These are phyloP conservation scores for Drosophila neotestacea DNA, from an alignment of 2,888 invertebrate species.

Conservation along the genomic window DNA sequence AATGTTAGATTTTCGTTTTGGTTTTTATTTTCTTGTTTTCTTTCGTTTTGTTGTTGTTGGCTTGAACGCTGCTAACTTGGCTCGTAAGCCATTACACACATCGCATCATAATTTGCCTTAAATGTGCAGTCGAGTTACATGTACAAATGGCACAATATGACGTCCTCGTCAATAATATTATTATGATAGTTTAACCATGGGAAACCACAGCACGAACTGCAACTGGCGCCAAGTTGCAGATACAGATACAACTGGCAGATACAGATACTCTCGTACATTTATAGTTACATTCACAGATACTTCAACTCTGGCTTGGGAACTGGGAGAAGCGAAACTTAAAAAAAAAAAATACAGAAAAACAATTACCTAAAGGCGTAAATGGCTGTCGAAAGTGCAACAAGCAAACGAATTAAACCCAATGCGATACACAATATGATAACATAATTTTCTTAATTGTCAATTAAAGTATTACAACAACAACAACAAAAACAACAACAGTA, in stretches of 20 bases:
- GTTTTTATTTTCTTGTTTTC: slow-evolving; percentile 12
- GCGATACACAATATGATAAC: slow-evolving; percentile 46
- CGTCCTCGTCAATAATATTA: slow-evolving; percentile 24
- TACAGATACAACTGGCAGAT: slow-evolving; percentile 7
- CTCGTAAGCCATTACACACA: slow-evolving; percentile 29
- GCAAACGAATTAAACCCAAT: slow-evolving; percentile 35
- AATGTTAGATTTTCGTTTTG: slow-evolving; percentile 44
- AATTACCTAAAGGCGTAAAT: slow-evolving; percentile 53
- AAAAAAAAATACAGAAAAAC: slow-evolving; percentile 14
- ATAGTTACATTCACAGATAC: slow-evolving; percentile 7
- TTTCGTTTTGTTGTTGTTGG: slow-evolving; percentile 15
- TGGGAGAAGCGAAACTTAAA: neutral
- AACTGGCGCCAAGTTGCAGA: slow-evolving; percentile 35
- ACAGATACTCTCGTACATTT: slow-evolving; percentile 2
- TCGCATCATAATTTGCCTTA: slow-evolving; percentile 67
- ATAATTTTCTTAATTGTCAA: slow-evolving; percentile 58
- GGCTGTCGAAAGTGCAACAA: slow-evolving; percentile 37
- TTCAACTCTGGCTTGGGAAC: slow-evolving; percentile 3
- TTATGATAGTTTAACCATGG: slow-evolving; percentile 33
- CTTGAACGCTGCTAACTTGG: slow-evolving; percentile 44
- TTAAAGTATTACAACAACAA: slow-evolving; percentile 50
- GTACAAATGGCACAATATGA: slow-evolving; percentile 55
- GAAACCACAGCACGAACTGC: slow-evolving; percentile 33
- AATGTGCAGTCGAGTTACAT: slow-evolving; percentile 55
- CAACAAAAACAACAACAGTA: slow-evolving; percentile 21